A percentile compares a stretch with the other conserved stretches of the same genome.
Evolutionary conservation across 2,888 invertebrate genomes (phyloP).

Genomic region (Rhagonycha fulva): DNA sequence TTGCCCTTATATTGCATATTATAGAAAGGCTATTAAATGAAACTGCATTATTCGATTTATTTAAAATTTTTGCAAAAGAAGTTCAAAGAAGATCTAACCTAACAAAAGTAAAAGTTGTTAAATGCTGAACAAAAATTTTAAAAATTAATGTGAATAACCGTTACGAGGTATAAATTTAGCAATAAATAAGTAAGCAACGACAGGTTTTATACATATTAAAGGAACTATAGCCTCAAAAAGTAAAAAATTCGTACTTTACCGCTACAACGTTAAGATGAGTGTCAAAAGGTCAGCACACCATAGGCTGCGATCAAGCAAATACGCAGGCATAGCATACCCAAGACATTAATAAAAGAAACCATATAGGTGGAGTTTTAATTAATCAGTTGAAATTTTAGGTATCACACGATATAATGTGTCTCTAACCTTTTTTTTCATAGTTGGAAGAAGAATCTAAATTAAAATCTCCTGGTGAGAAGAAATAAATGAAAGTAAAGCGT

Average conservation of each 20-base stretch:
- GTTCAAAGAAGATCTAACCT: neutral
- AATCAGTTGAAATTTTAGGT: neutral
- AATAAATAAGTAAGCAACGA: neutral
- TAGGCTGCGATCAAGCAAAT: conserved; percentile 6
- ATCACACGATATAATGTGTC: neutral
- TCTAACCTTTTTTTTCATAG: neutral
- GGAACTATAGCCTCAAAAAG: conserved; percentile 5
- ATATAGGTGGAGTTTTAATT: neutral
- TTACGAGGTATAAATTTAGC: neutral
- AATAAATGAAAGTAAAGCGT: neutral
- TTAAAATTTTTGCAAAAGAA: neutral
- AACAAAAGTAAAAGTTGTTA: neutral
- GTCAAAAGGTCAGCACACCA: conserved; percentile 21
- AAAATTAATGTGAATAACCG: neutral
- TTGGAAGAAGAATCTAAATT: neutral
- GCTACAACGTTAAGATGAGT: conserved; percentile 17
- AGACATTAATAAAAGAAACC: neutral
- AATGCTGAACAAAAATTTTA: neutral
- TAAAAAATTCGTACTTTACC: conserved; percentile 11
- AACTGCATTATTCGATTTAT: neutral
- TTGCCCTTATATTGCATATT: neutral
- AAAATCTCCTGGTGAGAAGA: neutral
- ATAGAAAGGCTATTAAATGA: neutral
- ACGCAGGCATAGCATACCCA: neutral
- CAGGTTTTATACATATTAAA: neutral